phyloP scores from a whole-genome alignment of 2,797 vertebrate genomes.

The Sebastes diaconus region DNA sequence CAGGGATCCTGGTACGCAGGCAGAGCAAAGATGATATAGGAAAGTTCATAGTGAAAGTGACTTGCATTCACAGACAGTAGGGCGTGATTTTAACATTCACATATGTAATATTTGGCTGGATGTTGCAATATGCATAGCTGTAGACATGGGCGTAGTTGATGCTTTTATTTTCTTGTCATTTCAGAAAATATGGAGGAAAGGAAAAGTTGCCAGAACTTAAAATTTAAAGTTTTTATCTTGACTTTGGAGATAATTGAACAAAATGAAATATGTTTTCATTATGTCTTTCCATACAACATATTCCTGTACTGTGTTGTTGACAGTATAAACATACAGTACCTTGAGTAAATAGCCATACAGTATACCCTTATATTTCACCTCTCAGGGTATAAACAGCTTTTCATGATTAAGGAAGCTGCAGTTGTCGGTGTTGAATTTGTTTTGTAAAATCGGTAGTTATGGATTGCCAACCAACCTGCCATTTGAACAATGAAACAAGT shows the following conservation, averaged over 20 bases:
- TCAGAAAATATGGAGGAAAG: not conserved
- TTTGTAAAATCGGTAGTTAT: not conserved
- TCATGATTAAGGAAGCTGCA: not conserved
- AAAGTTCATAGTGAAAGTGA: slow-evolving; percentile 28
- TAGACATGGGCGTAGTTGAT: not conserved
- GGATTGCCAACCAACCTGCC: not conserved
- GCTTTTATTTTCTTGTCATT: not conserved
- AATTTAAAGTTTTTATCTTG: not conserved
- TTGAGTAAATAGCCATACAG: not conserved
- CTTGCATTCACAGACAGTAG: slow-evolving; percentile 14
- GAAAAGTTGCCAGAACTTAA: not conserved
- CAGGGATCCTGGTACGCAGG: slow-evolving; percentile 24
- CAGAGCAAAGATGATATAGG: slow-evolving; percentile 25
- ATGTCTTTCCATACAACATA: not conserved
- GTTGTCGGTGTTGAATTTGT: not conserved
- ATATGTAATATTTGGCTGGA: slow-evolving; percentile 37
- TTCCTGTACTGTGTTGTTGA: not conserved
- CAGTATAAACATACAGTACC: not conserved
- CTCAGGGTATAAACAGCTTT: not conserved
- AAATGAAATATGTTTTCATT: not conserved
- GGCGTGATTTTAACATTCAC: not conserved
- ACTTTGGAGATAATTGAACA: not conserved
- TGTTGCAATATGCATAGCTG: not conserved
- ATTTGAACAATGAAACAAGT: not conserved
- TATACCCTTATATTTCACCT: not conserved